phyloP scores from a whole-genome alignment of 2,797 vertebrate species.

The Amblyopsis hoosieri region DNA sequence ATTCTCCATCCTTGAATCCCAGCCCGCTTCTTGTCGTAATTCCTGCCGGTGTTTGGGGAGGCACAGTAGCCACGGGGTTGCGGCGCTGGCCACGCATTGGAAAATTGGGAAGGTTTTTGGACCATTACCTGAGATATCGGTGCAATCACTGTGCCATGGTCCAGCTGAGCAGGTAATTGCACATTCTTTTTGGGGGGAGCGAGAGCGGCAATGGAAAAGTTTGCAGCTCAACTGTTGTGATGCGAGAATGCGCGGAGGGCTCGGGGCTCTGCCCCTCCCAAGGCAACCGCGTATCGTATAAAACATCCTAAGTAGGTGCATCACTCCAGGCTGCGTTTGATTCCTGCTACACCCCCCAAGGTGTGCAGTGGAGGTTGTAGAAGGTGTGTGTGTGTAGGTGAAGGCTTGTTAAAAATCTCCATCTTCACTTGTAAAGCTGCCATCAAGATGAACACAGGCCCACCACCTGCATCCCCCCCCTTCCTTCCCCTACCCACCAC shows the following conservation, averaged over 20 bases:
- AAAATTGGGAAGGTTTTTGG: constrained; percentile 44
- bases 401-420: constrained; percentile 50
- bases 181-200: constrained; percentile 49
- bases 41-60: constrained; percentile 33
- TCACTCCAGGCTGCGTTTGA: constrained; percentile 60
- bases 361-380: constrained; percentile 28
- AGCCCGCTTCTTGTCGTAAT: not conserved
- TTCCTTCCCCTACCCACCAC: too few species aligned
- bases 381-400: constrained; percentile 41
- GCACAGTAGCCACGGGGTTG: constrained; percentile 22
- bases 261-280: constrained; percentile 25
- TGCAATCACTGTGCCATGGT: constrained; percentile 63
- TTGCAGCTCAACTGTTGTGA: constrained; percentile 19
- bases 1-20: constrained; percentile 20
- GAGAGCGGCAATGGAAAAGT: constrained; percentile 41
- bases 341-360: constrained; percentile 30
- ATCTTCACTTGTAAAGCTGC: constrained; percentile 58
- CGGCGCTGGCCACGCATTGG: constrained; percentile 31
- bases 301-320: constrained; percentile 48
- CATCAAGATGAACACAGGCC: constrained; percentile 7
- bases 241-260: constrained; percentile 9
- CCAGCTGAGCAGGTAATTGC: constrained; percentile 69
- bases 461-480: constrained; percentile 15
- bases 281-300: constrained; percentile 30
- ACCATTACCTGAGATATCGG: constrained; percentile 63